Conservation (phyloP, 2,113 vertebrate genomes). For the Pedetes capensis region DNA sequence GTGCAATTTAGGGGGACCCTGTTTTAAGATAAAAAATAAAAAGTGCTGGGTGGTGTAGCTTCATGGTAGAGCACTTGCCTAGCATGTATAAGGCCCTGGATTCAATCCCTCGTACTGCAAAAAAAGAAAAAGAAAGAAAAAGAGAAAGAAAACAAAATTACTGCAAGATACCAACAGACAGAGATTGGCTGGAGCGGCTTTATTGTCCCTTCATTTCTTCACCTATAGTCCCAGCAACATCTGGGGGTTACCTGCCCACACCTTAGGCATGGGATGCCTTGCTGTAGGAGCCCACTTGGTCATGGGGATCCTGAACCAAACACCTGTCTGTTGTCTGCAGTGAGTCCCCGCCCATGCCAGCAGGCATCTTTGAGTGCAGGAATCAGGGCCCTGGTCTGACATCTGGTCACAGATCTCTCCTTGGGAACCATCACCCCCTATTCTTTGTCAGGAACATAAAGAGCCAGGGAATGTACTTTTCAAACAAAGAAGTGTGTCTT, state of each 20-base stretch:
- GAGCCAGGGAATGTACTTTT: neutral
- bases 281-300: neutral
- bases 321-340: neutral
- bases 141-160: too few relatives aligned
- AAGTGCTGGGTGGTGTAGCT: too few relatives aligned
- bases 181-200: neutral
- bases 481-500: neutral
- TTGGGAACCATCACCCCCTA: neutral
- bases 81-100: too few relatives aligned
- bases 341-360: accelerated
- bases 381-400: neutral
- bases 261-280: neutral
- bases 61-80: too few relatives aligned
- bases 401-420: neutral
- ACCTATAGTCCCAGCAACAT: neutral
- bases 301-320: neutral
- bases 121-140: too few relatives aligned
- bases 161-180: neutral
- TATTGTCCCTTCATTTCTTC: neutral
- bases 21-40: too few relatives aligned
- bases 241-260: neutral
- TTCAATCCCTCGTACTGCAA: too few relatives aligned
- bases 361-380: neutral
- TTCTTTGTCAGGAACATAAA: neutral
- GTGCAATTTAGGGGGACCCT: too few relatives aligned